Evolutionary conservation across 2,888 invertebrate genomes (phyloP), one percentile per base, ranked within the genome.

Genomic region (Drosophila macrothrix): DNA sequence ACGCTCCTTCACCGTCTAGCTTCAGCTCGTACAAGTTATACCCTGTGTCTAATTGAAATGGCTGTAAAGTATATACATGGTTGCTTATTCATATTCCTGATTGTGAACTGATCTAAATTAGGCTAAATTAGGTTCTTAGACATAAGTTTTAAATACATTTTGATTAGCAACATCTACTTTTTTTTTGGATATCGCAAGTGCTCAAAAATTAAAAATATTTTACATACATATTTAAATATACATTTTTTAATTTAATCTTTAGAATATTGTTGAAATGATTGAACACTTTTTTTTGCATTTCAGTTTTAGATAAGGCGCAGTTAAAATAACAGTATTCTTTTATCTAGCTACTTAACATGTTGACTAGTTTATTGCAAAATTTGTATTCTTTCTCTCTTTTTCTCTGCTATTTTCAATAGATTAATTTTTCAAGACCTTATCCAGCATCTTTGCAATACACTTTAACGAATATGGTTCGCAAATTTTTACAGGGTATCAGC

Each of bases 11-110:
- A 28, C 29, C 66, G 28, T 12, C 19, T 12, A 28, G n/a, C 61
- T 28, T n/a, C 10, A 3, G 67, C 67, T 74, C 78, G 70, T 54
- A 78, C 74, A 16, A 25, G 25, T 46, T 25, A 58, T 43, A 43
- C 41, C 29, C 58, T 39, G 19, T 31, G 19, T 1, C n/a, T 25
- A 9, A 2, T 3, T 46, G 0, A 46, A 22, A 7, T 16, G 22
- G 1, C 22, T 19, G 0, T 39, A 0, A 1, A 37, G 19, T 19
- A 19, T 37, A 16, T 37, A 19, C 6, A 16, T 37, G 16, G 5
- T 37, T 41, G 41, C 19, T 2, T 46, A 9, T 46, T 1, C 14
- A 46, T 25, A 16, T 46, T 4, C 4, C 22, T 7, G 35, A 35
- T 14, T 35, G 14, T 14, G 14, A 14, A 2, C 14, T 35, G 5